phyloP scores from a whole-genome alignment of 2,113 vertebrate species.

The Gadus macrocephalus region DNA sequence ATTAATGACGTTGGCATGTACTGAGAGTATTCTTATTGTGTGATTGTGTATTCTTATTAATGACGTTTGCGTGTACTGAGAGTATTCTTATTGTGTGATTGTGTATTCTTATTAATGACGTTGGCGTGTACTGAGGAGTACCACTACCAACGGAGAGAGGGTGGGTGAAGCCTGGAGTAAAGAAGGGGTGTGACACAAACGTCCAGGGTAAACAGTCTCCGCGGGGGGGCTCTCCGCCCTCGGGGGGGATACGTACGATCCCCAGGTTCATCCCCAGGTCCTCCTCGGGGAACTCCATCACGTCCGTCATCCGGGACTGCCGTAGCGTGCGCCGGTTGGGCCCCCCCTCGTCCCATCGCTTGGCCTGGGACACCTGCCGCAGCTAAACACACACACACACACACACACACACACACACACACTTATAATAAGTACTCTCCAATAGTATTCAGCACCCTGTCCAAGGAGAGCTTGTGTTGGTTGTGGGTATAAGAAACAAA shows the following conservation, averaged over 20 bases:
- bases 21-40: too few species aligned
- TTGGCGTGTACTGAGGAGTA: too few species aligned
- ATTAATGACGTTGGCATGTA: too few species aligned
- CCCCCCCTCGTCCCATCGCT: constrained; percentile 65
- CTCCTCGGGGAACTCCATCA: constrained; percentile 69
- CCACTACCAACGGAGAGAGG: not conserved
- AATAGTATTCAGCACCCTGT: too few species aligned
- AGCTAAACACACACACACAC: constrained; percentile 46
- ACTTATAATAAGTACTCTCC: not conserved
- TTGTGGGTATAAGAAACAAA: too few species aligned
- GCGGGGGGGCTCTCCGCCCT: not conserved
- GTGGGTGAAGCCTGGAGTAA: not conserved
- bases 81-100: too few species aligned
- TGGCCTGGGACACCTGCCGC: constrained; percentile 70
- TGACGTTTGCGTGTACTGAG: too few species aligned
- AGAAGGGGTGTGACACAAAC: not conserved
- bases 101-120: too few species aligned
- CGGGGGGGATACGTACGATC: constrained; percentile 60
- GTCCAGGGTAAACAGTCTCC: not conserved
- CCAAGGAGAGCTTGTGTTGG: too few species aligned
- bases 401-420: not conserved
- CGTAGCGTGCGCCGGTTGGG: constrained; percentile 54
- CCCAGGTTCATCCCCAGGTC: constrained; percentile 67
- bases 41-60: too few species aligned
- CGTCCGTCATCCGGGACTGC: constrained; percentile 62